These are phyloP conservation scores for Redunca redunca DNA, from an alignment of 2,113 vertebrate species.

Conservation along the genomic window DNA sequence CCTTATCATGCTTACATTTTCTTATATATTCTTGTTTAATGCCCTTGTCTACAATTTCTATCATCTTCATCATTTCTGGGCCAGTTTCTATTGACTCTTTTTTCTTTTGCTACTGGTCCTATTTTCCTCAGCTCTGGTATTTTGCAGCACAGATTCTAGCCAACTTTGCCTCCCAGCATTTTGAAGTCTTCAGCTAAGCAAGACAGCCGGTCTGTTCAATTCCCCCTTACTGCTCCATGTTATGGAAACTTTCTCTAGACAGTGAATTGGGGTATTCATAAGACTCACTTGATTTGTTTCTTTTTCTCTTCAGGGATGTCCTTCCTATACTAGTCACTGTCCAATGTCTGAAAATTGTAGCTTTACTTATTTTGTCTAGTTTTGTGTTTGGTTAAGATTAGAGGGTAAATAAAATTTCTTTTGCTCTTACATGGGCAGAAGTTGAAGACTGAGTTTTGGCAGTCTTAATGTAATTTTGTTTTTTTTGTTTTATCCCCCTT, in stretches of 20 bases:
- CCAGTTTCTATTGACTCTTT: neutral
- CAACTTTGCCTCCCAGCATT: neutral
- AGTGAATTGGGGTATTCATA: neutral
- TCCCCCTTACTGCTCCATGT: neutral
- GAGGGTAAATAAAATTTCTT: neutral
- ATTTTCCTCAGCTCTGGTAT: neutral
- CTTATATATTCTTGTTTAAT: neutral
- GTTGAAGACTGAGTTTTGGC: neutral
- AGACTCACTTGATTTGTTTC: neutral
- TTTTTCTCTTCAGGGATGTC: neutral
- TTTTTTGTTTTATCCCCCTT: neutral
- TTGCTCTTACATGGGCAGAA: neutral
- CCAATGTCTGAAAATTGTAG: neutral
- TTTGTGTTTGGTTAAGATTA: neutral
- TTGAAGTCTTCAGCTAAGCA: neutral
- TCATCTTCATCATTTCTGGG: neutral
- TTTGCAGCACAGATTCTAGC: neutral
- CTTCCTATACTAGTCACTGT: neutral
- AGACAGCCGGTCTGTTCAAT: accelerated
- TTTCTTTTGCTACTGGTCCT: neutral
- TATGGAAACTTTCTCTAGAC: neutral
- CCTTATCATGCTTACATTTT: neutral
- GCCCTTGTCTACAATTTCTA: neutral
- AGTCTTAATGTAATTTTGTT: neutral
- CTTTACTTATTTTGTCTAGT: neutral